phyloP scores from a whole-genome alignment of 1,140 invertebrate species.

The Coboldia fuscipes region DNA sequence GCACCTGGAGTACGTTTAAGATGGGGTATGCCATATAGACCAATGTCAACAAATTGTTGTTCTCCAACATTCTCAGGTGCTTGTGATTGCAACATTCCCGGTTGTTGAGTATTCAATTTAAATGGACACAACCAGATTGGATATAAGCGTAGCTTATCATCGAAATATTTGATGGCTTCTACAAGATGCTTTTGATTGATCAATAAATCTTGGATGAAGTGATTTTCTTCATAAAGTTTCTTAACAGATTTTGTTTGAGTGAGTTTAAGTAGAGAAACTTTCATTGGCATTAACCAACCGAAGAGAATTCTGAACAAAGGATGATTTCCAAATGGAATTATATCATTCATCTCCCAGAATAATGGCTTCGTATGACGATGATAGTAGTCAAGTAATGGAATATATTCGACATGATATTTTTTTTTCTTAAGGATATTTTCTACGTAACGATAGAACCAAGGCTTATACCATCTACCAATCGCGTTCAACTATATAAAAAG shows the following conservation, averaged over 20 bases:
- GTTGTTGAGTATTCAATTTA: conserved; percentile 33
- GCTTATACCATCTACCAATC: conserved; percentile 58
- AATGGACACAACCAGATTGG: conserved; percentile 74
- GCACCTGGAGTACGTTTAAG: conserved; percentile 24
- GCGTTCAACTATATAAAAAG: conserved; percentile 29
- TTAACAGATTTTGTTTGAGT: conserved; percentile 54
- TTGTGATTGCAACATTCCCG: conserved; percentile 44
- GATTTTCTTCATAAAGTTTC: conserved; percentile 52
- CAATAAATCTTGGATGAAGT: conserved; percentile 72
- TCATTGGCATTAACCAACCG: conserved; percentile 66
- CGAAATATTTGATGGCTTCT: conserved; percentile 37
- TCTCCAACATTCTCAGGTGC: conserved; percentile 15
- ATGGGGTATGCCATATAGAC: conserved; percentile 57
- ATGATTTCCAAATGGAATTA: conserved; percentile 71
- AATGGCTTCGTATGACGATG: conserved; percentile 59
- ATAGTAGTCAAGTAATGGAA: conserved; percentile 62
- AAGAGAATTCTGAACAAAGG: conserved; percentile 45
- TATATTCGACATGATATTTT: conserved; percentile 34
- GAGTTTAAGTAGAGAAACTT: conserved; percentile 61
- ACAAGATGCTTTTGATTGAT: conserved; percentile 41
- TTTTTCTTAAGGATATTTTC: conserved; percentile 23
- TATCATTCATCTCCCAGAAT: conserved; percentile 71
- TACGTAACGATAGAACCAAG: conserved; percentile 71
- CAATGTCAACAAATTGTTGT: conserved; percentile 57
- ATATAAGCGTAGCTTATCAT: conserved; percentile 50